These are phyloP conservation scores for Colostygia pectinataria DNA, from an alignment of 2,888 invertebrate genomes.

Conservation along the genomic window DNA sequence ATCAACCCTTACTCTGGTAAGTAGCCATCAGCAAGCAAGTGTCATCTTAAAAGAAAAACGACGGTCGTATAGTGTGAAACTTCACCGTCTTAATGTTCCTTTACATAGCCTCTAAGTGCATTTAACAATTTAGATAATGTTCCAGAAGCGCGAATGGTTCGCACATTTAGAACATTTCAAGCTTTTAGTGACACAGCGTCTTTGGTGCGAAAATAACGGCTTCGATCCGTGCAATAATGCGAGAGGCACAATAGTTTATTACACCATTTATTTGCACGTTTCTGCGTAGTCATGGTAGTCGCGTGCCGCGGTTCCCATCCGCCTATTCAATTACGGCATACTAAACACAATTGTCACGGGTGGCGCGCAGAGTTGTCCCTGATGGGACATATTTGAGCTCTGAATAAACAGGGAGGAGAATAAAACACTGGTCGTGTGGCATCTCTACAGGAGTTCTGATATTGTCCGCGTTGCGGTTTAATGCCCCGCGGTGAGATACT, in stretches of 20 bases:
- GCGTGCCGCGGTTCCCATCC: constrained; percentile 71
- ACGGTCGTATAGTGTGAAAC: constrained; percentile 49
- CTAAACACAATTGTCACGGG: constrained; percentile 71
- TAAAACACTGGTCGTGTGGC: constrained; percentile 74
- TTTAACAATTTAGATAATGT: constrained; percentile 74
- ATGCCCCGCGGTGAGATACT: constrained; percentile 53
- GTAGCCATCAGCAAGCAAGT: constrained; percentile 37
- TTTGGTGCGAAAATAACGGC: constrained; percentile 46
- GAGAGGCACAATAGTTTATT: constrained; percentile 64
- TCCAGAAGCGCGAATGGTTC: constrained; percentile 55
- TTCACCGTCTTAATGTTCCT: constrained; percentile 47
- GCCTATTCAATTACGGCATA: constrained; percentile 76
- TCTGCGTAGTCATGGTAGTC: constrained; percentile 54
- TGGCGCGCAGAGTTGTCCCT: constrained; percentile 67
- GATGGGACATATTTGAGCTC: constrained; percentile 72
- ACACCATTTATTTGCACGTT: constrained; percentile 69
- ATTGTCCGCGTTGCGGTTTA: constrained; percentile 55
- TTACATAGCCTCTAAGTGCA: constrained; percentile 60
- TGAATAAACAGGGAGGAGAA: constrained; percentile 66
- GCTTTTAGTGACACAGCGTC: constrained; percentile 54
- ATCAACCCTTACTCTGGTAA: constrained; percentile 38
- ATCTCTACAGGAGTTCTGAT: constrained; percentile 73
- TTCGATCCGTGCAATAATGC: constrained; percentile 62
- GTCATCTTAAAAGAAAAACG: constrained; percentile 45
- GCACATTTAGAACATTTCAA: constrained; percentile 53